Conservation (phyloP, 2,888 invertebrate species). For the Thyatira batis region DNA sequence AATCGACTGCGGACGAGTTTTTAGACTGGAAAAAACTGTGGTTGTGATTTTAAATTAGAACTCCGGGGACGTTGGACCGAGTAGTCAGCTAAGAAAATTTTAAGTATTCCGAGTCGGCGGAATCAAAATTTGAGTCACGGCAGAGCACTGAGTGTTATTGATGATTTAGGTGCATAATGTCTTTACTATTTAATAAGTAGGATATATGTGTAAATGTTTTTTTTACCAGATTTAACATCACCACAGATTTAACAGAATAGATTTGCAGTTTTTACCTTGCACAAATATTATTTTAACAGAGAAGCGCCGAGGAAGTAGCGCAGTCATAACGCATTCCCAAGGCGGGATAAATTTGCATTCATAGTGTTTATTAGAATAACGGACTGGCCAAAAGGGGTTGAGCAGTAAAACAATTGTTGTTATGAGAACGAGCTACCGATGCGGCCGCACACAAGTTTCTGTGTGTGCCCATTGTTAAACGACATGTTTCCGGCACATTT, state of each 20-base stretch:
- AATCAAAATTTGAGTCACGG: too few relatives aligned
- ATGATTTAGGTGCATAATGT: too few relatives aligned
- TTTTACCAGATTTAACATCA: conserved; percentile 5
- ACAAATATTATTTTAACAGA: conserved; percentile 27
- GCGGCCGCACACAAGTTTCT: conserved; percentile 28
- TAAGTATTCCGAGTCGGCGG: too few relatives aligned
- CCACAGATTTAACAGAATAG: conserved; percentile 2
- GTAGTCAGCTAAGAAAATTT: too few relatives aligned
- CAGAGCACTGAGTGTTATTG: too few relatives aligned
- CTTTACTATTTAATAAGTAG: too few relatives aligned
- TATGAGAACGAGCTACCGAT: conserved; percentile 44
- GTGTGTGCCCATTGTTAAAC: conserved; percentile 24
- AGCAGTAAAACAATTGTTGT: conserved; percentile 45
- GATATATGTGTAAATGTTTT: too few relatives aligned
- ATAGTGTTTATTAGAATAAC: conserved; percentile 52
- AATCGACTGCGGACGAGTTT: neutral
- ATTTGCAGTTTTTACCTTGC: conserved; percentile 15
- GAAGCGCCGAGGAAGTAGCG: conserved; percentile 25
- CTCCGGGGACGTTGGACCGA: too few relatives aligned
- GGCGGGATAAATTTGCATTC: conserved; percentile 56
- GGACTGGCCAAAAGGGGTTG: conserved; percentile 40
- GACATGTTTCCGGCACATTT: neutral
- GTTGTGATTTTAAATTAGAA: neutral
- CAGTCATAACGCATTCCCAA: conserved; percentile 17
- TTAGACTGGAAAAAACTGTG: neutral